A percentile compares a stretch with the other conserved stretches of the same genome.
Evolutionary conservation across 2,113 vertebrate species (phyloP).

Genomic region (Trematomus loennbergii): DNA sequence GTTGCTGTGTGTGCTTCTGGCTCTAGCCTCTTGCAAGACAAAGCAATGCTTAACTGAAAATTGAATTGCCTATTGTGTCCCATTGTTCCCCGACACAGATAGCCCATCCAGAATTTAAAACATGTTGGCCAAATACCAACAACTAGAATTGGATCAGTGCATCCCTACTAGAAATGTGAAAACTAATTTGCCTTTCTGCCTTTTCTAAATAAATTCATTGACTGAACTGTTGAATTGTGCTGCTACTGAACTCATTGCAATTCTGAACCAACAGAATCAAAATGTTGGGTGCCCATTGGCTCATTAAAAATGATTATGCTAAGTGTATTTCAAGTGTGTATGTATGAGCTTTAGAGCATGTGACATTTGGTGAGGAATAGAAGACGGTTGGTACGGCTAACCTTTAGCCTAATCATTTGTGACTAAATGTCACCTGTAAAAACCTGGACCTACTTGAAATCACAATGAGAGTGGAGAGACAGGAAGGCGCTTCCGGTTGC

Average conservation of each 20-base stretch:
- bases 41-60: conserved; percentile 36
- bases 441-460: conserved; percentile 15
- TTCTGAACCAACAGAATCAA: conserved; percentile 39
- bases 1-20: conserved; percentile 11
- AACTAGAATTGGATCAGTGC: conserved; percentile 28
- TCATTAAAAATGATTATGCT: conserved; percentile 48
- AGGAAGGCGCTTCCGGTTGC: not conserved
- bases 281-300: conserved; percentile 35
- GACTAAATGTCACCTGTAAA: conserved; percentile 47
- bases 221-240: conserved; percentile 33
- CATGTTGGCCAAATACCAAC: conserved; percentile 12
- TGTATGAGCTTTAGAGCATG: conserved; percentile 28
- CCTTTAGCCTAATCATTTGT: conserved; percentile 43
- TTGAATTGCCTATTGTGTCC: conserved; percentile 25
- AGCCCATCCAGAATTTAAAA: conserved; percentile 27
- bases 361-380: conserved; percentile 61
- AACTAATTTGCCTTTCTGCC: conserved; percentile 9
- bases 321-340: not conserved
- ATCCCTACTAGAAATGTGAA: conserved; percentile 18
- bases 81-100: conserved; percentile 29
- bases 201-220: conserved; percentile 19
- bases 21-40: conserved; percentile 26
- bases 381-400: conserved; percentile 58
- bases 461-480: not conserved
- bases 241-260: conserved; percentile 25